These are phyloP conservation scores for Nyctibius grandis DNA, from an alignment of 2,797 vertebrate genomes.

Conservation along the genomic window DNA sequence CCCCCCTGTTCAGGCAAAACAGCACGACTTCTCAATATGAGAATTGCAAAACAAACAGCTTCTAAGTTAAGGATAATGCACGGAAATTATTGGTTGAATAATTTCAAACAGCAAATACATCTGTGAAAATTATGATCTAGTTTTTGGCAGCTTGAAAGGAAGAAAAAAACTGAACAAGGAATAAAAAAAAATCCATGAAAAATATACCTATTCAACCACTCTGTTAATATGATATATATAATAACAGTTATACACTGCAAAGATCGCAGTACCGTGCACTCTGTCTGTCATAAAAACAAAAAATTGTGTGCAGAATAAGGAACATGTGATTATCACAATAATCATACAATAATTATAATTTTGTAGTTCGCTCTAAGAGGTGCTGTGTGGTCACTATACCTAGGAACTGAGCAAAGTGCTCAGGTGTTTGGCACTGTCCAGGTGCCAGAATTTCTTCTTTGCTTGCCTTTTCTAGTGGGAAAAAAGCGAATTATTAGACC, in stretches of 20 bases:
- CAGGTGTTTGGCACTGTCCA: not conserved
- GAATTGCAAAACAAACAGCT: not conserved
- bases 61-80: not conserved
- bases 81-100: not conserved
- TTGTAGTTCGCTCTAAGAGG: not conserved
- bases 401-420: not conserved
- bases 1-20: not conserved
- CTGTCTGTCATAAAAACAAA: not conserved
- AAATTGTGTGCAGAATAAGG: not conserved
- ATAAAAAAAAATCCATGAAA: not conserved
- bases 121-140: not conserved
- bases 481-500: not conserved
- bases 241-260: not conserved
- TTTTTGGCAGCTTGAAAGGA: not conserved
- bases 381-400: fast-evolving
- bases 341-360: not conserved
- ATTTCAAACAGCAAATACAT: not conserved
- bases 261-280: not conserved
- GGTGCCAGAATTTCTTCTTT: not conserved
- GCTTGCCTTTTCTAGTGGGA: not conserved
- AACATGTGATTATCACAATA: not conserved
- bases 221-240: not conserved
- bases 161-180: not conserved
- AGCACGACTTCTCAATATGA: not conserved
- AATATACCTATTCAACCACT: not conserved